Conservation (phyloP, 2,888 invertebrate species). For the Listrodromus nycthemerus region DNA sequence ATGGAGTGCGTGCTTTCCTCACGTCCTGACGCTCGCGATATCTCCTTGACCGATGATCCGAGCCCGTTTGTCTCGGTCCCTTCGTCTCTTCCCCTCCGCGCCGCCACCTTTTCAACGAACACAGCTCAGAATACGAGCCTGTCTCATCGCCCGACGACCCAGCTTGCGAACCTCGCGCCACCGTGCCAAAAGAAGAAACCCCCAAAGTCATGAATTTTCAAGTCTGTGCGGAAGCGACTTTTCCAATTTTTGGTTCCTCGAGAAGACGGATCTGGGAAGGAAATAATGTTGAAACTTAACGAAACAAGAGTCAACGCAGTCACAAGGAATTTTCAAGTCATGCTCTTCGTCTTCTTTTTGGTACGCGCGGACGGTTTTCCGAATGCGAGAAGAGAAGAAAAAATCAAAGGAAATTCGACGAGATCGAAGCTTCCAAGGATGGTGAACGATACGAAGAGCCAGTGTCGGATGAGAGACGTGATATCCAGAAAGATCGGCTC, state of each 20-base stretch:
- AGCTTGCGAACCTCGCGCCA: constrained; percentile 12
- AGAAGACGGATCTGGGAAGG: too few relatives aligned
- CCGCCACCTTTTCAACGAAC: constrained; percentile 4
- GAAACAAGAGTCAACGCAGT: too few relatives aligned
- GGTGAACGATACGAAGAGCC: neutral
- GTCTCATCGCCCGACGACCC: constrained; percentile 5
- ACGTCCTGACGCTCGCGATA: constrained; percentile 50
- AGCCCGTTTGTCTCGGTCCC: constrained; percentile 24
- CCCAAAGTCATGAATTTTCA: neutral
- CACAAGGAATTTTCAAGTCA: too few relatives aligned
- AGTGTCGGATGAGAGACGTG: constrained; percentile 3
- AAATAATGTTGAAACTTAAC: too few relatives aligned
- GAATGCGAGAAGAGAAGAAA: neutral
- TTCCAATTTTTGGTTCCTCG: too few relatives aligned
- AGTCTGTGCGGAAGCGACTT: too few relatives aligned
- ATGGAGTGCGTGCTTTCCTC: constrained; percentile 57
- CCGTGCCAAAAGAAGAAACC: neutral
- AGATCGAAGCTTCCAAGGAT: too few relatives aligned
- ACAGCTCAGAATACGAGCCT: constrained; percentile 13
- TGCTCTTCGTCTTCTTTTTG: too few relatives aligned
- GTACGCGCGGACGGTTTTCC: too few relatives aligned
- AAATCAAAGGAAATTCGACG: neutral
- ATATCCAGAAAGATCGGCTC: constrained; percentile 50
- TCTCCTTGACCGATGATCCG: constrained; percentile 65
- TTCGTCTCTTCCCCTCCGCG: neutral